Evolutionary conservation across 2,888 invertebrate species (phyloP).

Genomic region (Eupeodes luniger): DNA sequence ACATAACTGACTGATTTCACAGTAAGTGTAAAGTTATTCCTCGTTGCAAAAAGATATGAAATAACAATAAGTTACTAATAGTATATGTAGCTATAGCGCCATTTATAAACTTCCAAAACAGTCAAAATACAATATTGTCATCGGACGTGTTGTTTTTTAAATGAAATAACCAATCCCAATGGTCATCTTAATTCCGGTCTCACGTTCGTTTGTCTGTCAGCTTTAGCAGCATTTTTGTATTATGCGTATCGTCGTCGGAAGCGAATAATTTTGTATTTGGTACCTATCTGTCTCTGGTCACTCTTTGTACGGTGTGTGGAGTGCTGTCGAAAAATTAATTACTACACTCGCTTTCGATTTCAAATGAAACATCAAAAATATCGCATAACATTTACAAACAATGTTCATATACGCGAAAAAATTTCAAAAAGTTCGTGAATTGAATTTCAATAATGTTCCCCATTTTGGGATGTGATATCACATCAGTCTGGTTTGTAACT

Average conservation of each 20-base stretch:
- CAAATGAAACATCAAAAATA: conserved; percentile 50
- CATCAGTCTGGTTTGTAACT: neutral
- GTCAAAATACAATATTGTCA: conserved; percentile 21
- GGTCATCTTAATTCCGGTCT: conserved; percentile 27
- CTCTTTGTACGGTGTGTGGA: conserved; percentile 38
- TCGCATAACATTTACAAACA: conserved; percentile 59
- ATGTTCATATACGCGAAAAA: conserved; percentile 55
- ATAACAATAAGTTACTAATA: conserved; percentile 23
- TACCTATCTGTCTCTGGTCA: neutral
- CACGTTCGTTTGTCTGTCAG: neutral
- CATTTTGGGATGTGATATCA: neutral
- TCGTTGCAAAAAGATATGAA: neutral
- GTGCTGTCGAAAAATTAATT: conserved; percentile 58
- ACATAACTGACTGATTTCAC: neutral
- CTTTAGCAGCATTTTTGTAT: neutral
- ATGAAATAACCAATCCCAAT: conserved; percentile 46
- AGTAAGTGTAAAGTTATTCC: neutral
- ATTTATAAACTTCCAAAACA: conserved; percentile 51
- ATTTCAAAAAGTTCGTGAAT: conserved; percentile 63
- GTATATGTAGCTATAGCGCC: conserved; percentile 6
- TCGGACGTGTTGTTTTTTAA: conserved; percentile 48
- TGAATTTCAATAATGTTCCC: conserved; percentile 31
- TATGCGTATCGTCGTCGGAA: neutral
- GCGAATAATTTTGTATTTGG: neutral
- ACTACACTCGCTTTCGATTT: conserved; percentile 69